phyloP scores from a whole-genome alignment of 2,797 vertebrate species.

The Pipistrellus kuhlii region DNA sequence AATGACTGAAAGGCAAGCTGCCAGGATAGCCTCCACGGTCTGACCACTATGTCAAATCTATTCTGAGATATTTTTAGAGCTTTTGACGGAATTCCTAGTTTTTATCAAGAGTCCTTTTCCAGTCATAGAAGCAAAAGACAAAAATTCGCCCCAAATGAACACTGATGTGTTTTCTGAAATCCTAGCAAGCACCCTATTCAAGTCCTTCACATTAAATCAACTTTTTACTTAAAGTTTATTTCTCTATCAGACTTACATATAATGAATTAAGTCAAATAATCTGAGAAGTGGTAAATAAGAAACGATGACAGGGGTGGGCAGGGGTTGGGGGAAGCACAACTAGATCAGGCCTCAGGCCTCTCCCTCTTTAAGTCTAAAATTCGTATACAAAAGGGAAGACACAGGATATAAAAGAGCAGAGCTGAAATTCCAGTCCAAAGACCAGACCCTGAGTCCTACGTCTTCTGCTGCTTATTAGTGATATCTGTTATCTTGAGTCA shows the following conservation, averaged over 20 bases:
- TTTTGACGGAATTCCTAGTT: slow-evolving; percentile 27
- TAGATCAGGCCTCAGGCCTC: not conserved
- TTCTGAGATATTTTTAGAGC: not conserved
- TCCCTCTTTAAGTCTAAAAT: not conserved
- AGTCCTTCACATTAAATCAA: not conserved
- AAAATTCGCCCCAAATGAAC: not conserved
- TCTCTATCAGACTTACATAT: no score
- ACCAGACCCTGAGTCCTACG: not conserved
- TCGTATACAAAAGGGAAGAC: not conserved
- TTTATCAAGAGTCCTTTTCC: slow-evolving; percentile 7
- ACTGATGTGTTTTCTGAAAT: slow-evolving; percentile 24
- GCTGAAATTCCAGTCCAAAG: not conserved
- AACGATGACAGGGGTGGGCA: no score
- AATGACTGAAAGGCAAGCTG: not conserved
- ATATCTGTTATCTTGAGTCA: not conserved
- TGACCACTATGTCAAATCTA: not conserved
- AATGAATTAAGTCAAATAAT: no score
- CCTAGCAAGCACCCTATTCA: not conserved
- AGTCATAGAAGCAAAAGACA: not conserved
- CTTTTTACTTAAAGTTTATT: slow-evolving; percentile 20
- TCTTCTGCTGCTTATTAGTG: not conserved
- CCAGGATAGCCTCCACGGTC: not conserved
- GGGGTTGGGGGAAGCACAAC: not conserved
- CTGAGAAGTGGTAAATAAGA: no score
- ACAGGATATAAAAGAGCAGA: not conserved